phyloP scores from a whole-genome alignment of 2,888 invertebrate genomes.

The Himalopsyche kuldschensis region DNA sequence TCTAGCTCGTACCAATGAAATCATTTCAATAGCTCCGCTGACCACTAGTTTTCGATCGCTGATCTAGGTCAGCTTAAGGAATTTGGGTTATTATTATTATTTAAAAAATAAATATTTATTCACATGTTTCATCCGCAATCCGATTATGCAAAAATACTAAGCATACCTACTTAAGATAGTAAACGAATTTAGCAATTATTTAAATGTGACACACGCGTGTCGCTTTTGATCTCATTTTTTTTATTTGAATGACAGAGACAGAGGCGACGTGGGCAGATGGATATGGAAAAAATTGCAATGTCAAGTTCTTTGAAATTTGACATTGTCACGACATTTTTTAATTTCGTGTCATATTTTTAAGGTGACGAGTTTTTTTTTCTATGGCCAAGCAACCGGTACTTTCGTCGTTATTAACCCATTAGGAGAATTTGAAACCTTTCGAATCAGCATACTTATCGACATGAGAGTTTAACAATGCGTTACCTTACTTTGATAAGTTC shows the following conservation, averaged over 20 bases:
- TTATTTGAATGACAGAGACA: background rate
- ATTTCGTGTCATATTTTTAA: background rate
- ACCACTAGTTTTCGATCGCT: too few relatives aligned
- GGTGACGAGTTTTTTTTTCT: background rate
- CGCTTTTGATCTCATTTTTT: background rate
- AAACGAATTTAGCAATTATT: background rate
- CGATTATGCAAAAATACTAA: too few relatives aligned
- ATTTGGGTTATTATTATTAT: too few relatives aligned
- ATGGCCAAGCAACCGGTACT: background rate
- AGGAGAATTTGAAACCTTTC: background rate
- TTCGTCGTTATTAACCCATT: background rate
- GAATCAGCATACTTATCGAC: too few relatives aligned
- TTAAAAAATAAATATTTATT: too few relatives aligned
- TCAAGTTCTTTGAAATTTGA: background rate
- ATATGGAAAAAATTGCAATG: background rate
- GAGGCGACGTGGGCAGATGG: background rate
- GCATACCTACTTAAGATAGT: background rate
- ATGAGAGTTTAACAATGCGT: too few relatives aligned
- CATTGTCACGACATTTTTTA: background rate
- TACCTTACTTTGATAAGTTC: too few relatives aligned
- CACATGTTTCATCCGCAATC: too few relatives aligned
- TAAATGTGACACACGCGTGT: background rate
- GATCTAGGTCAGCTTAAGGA: too few relatives aligned
- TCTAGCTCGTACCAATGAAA: too few relatives aligned
- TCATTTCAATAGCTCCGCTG: too few relatives aligned